A percentile compares a stretch with the other conserved stretches of the same genome.
Evolutionary conservation across 2,888 invertebrate genomes (phyloP).

Genomic region (Zhengitettix transpicula): DNA sequence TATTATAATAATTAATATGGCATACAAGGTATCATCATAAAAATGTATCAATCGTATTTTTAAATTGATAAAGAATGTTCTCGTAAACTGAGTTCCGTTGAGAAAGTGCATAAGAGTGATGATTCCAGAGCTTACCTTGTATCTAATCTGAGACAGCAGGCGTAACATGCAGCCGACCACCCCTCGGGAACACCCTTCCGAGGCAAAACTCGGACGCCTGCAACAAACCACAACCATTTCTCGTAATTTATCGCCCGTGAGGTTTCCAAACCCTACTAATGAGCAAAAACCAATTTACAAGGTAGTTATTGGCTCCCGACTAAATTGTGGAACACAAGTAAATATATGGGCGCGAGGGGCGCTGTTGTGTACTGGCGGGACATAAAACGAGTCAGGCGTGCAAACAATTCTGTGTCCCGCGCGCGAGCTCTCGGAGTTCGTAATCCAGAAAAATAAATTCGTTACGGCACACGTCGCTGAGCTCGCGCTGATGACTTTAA

Average conservation of each 20-base stretch:
- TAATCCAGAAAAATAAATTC: background rate
- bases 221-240: background rate
- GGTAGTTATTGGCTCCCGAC: constrained; percentile 5
- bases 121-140: too few species aligned
- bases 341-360: background rate
- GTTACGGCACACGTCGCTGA: background rate
- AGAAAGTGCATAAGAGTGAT: too few species aligned
- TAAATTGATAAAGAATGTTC: too few species aligned
- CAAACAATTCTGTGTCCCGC: background rate
- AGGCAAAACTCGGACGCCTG: background rate
- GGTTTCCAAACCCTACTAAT: constrained; percentile 1
- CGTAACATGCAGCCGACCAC: too few species aligned
- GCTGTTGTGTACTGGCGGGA: background rate
- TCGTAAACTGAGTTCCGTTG: too few species aligned
- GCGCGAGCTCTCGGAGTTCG: background rate
- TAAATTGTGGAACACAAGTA: constrained; percentile 3
- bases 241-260: background rate
- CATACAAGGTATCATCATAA: too few species aligned
- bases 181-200: background rate
- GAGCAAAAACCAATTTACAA: constrained; percentile 7
- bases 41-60: too few species aligned
- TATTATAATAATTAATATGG: too few species aligned
- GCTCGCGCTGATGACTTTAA: background rate
- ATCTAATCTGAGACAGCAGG: too few species aligned
- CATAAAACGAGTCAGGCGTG: background rate